phyloP scores from a whole-genome alignment of 2,888 invertebrate species.

The Pollenia labialis region DNA sequence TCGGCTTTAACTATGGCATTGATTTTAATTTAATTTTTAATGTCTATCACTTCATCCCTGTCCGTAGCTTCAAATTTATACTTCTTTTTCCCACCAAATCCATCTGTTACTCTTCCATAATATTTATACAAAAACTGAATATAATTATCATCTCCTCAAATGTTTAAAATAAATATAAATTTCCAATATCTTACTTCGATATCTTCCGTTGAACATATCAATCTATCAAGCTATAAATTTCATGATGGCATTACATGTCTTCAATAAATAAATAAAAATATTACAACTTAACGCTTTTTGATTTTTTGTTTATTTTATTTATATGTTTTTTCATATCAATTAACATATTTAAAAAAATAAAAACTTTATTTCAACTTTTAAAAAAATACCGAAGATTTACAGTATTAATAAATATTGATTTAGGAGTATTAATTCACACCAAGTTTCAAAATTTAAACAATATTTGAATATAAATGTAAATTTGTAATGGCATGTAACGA shows the following conservation, averaged over 20 bases:
- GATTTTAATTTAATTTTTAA: too few relatives aligned
- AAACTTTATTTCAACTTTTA: neutral
- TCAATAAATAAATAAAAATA: constrained; percentile 15
- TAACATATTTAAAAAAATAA: neutral
- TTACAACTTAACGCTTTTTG: constrained; percentile 18
- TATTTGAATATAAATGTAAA: neutral
- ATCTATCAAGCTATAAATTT: constrained; percentile 10
- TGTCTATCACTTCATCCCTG: too few relatives aligned
- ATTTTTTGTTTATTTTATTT: too few relatives aligned
- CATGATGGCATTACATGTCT: constrained; percentile 13
- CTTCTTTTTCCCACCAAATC: too few relatives aligned
- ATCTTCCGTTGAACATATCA: neutral
- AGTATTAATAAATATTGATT: constrained; percentile 23
- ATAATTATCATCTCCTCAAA: too few relatives aligned
- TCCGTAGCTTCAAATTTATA: too few relatives aligned
- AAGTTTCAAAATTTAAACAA: neutral
- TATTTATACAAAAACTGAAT: too few relatives aligned
- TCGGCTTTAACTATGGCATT: too few relatives aligned
- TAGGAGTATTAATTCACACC: neutral
- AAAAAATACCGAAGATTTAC: neutral
- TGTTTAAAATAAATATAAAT: neutral
- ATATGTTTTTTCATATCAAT: neutral
- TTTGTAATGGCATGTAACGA: neutral
- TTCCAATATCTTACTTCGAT: neutral
- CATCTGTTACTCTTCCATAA: too few relatives aligned